A percentile compares a stretch with the other conserved stretches of the same genome.
Evolutionary conservation across 2,113 vertebrate species (phyloP).

Genomic region (Periophthalmus modestus): DNA sequence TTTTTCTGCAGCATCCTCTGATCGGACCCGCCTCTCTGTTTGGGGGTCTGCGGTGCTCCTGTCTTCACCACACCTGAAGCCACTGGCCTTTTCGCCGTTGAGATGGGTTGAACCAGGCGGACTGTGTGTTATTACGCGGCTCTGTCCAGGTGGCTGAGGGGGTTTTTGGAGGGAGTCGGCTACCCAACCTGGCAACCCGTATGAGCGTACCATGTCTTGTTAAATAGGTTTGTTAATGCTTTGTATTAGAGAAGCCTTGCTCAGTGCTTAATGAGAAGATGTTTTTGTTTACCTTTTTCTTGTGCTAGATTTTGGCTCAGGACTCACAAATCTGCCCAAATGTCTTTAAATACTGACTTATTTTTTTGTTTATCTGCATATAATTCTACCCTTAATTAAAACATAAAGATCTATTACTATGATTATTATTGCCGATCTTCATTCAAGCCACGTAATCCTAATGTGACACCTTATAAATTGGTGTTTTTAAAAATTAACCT

Average conservation of each 20-base stretch:
- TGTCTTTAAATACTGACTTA: conserved; percentile 37
- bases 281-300: conserved; percentile 36
- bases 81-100: conserved; percentile 64
- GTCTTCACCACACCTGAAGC: conserved; percentile 74
- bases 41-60: conserved; percentile 59
- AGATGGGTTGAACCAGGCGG: conserved; percentile 66
- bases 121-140: conserved; percentile 72
- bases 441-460: neutral
- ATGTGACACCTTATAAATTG: conserved; percentile 10
- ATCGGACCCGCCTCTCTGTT: conserved; percentile 49
- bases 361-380: conserved; percentile 16
- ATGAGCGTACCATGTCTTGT: conserved; percentile 75
- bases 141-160: conserved; percentile 68
- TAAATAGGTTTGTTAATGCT: conserved; percentile 81
- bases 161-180: conserved; percentile 61
- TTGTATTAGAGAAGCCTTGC: conserved; percentile 78
- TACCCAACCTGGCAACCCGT: conserved; percentile 66
- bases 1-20: conserved; percentile 97
- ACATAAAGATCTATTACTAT: neutral
- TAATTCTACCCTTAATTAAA: conserved; percentile 29
- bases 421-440: neutral
- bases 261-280: conserved; percentile 75
- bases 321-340: conserved; percentile 65
- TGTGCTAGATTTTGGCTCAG: conserved; percentile 72
- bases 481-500: conserved; percentile 30